A percentile compares a stretch with the other conserved stretches of the same genome.
Evolutionary conservation across 2,888 invertebrate species (phyloP).

Genomic region (Plebejus anna): DNA sequence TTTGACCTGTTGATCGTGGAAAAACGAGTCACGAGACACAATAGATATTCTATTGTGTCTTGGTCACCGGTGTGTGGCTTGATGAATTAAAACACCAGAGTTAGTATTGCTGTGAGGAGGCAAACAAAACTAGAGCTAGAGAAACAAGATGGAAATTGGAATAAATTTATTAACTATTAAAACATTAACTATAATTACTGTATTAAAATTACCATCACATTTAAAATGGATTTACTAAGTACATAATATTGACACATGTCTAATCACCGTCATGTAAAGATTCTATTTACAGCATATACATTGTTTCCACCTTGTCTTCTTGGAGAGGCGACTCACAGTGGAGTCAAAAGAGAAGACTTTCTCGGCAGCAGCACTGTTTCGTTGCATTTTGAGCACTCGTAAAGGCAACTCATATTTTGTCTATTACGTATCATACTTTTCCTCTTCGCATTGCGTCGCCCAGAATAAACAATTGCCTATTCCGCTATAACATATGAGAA

Average conservation of each 20-base stretch:
- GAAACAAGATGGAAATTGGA: slow-evolving; percentile 7
- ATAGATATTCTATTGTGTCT: too few relatives aligned
- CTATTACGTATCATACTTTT: slow-evolving; percentile 77
- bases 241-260: slow-evolving; percentile 45
- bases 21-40: too few relatives aligned
- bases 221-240: slow-evolving; percentile 59
- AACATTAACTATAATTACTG: slow-evolving; percentile 51
- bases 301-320: slow-evolving; percentile 21
- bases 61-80: too few relatives aligned
- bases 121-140: not conserved
- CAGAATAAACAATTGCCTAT: slow-evolving; percentile 97
- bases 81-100: too few relatives aligned
- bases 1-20: too few relatives aligned
- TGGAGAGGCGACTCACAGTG: slow-evolving; percentile 38
- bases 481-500: slow-evolving; percentile 97
- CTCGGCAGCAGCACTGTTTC: slow-evolving; percentile 48
- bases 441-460: slow-evolving; percentile 88
- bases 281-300: slow-evolving; percentile 60
- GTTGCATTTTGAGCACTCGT: slow-evolving; percentile 59
- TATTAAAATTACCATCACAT: slow-evolving; percentile 57
- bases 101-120: not conserved
- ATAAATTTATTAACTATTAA: slow-evolving; percentile 29
- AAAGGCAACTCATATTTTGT: slow-evolving; percentile 45
- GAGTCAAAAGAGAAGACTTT: slow-evolving; percentile 26
- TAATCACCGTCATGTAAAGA: slow-evolving; percentile 44